These are phyloP conservation scores for Octomys mimax DNA, from an alignment of 2,797 vertebrate species.

Conservation along the genomic window DNA sequence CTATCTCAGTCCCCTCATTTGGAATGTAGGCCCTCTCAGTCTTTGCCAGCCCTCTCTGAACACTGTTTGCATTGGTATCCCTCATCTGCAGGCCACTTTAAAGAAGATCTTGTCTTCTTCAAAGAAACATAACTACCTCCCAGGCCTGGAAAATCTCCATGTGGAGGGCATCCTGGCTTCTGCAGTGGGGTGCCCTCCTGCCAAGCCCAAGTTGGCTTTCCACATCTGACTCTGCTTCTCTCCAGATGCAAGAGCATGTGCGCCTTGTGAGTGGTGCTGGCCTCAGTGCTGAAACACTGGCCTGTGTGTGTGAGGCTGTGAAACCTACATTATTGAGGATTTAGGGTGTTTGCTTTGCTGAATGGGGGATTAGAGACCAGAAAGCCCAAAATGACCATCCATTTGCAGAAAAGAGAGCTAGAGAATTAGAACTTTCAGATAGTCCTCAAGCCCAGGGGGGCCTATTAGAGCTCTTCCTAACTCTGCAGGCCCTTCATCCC, in stretches of 20 bases:
- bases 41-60: neutral
- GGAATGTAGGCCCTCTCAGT: neutral
- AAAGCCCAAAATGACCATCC: slow-evolving; percentile 94
- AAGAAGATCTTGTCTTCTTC: slow-evolving; percentile 28
- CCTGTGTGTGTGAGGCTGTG: slow-evolving; percentile 89
- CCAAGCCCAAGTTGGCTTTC: slow-evolving; percentile 57
- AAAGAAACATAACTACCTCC: neutral
- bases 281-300: slow-evolving; percentile 92
- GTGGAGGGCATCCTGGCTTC: slow-evolving; percentile 8
- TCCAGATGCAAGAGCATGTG: slow-evolving; percentile 89
- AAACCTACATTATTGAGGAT: slow-evolving; percentile 94
- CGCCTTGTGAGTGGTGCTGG: slow-evolving; percentile 87
- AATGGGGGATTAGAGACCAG: slow-evolving; percentile 91
- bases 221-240: neutral
- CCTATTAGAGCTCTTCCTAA: slow-evolving; percentile 34
- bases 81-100: slow-evolving; percentile 4
- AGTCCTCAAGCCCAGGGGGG: neutral
- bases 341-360: slow-evolving; percentile 90
- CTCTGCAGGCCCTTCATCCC: neutral
- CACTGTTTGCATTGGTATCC: neutral
- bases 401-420: slow-evolving; percentile 85
- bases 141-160: neutral
- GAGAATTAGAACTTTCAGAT: slow-evolving; percentile 80
- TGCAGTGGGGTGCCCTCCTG: neutral
- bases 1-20: neutral